These are phyloP conservation scores for Nudaria mundana DNA, from an alignment of 2,888 invertebrate genomes.

Conservation along the genomic window DNA sequence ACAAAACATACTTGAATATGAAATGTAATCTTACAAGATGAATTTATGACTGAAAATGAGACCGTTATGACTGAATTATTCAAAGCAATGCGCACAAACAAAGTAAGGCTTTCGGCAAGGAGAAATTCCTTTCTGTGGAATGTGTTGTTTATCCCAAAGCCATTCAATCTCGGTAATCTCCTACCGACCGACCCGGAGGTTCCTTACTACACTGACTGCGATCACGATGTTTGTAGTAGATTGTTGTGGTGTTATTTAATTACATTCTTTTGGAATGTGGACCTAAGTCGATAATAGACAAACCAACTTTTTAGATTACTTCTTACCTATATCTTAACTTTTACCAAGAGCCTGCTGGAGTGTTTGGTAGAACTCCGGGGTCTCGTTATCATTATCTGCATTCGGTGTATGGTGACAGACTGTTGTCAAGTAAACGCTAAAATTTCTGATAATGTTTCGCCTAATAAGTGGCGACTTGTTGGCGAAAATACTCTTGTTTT, in stretches of 20 bases:
- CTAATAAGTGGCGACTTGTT: too few relatives aligned
- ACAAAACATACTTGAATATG: not conserved
- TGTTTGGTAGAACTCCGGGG: too few relatives aligned
- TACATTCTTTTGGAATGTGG: not conserved
- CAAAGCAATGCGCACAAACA: slow-evolving; percentile 1
- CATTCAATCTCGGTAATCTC: slow-evolving; percentile 31
- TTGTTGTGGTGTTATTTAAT: not conserved
- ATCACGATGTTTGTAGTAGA: not conserved
- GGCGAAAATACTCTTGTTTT: too few relatives aligned
- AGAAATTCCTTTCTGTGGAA: slow-evolving; percentile 21
- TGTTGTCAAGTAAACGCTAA: too few relatives aligned
- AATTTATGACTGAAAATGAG: not conserved
- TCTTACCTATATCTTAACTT: too few relatives aligned
- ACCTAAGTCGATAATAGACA: too few relatives aligned
- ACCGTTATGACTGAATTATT: not conserved
- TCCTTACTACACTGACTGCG: slow-evolving; percentile 14
- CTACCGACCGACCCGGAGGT: slow-evolving; percentile 8
- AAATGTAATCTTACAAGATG: not conserved
- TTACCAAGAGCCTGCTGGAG: too few relatives aligned
- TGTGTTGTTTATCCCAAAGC: slow-evolving; percentile 17
- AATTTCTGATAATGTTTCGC: too few relatives aligned
- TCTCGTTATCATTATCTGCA: too few relatives aligned
- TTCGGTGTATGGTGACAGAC: too few relatives aligned
- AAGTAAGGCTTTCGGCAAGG: slow-evolving; percentile 5
- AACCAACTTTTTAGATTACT: too few relatives aligned